Base-by-base conservation (phyloP, 2,113 vertebrate genomes). In the Perognathus longimembris region DNA sequence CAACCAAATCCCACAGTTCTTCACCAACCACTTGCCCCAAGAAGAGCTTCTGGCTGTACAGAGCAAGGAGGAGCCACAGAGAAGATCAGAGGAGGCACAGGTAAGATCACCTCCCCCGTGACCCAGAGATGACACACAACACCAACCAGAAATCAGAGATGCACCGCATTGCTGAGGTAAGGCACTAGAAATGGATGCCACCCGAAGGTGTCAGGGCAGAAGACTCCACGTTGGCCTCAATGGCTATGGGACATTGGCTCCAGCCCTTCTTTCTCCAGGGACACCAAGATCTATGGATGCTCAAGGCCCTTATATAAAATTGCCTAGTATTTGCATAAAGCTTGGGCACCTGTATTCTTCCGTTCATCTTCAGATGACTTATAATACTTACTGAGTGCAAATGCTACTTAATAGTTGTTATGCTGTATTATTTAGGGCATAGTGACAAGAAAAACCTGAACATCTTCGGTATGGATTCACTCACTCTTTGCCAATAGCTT, bases 91-190 rank as follows among this genome's bases (percentile, higher is more conserved):
- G 59, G 10, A 77, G 32, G 22, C 40, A 17, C 30, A 88, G 30
- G 57, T 0, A 20, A 45, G 38, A 18, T 30, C 1, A 0, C 1
- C 21, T 1, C 20, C 7, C 21, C 8, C 63, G 50, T 30, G 8
- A 73, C 50, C 50, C 15, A 15, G 18, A 85, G 50, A 8, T 32
- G 36, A 38, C 57, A 30, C 14, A 7, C 1, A 3, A 18, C 36
- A n/a, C 28, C 17, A 6, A n/a, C 8, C 61, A 34, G 22, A 20
- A 70, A 6, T 20, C 71, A 54, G 28, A 59, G 30, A 63, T 6
- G 7, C 17, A 22, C 1, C 36, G 32, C 6, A 5, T 3, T 38
- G 30, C 59, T 38, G 0, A 24, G 8, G 57, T 63, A 14, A 67
- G 32, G 28, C 45, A 14, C 6, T 18, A 34, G 63, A 45, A 42